Evolutionary conservation across 2,797 vertebrate species (phyloP), one percentile per base, ranked within the genome.

Genomic region (Lates japonicus): DNA sequence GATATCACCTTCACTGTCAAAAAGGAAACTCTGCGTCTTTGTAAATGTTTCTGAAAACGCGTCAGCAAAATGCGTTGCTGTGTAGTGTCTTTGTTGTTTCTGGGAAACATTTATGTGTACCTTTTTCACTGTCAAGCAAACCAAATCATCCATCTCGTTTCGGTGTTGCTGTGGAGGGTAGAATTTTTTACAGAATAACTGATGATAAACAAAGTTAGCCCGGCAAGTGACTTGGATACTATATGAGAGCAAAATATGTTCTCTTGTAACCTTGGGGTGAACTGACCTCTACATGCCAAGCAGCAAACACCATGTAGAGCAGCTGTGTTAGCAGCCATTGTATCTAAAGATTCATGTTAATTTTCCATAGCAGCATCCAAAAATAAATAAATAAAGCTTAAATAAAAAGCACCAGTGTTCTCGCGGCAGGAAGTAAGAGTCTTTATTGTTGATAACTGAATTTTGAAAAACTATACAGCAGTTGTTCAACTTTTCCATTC

Each of bases 1-100:
- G 55, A 33, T n/a, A 20, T 60, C 29, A 31, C 22, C 8, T 73
- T 88, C 57, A 49, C 52, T 17, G 13, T 44, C 10, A 29, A 59
- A 46, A 35, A n/a, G n/a, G n/a, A 82, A 57, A 5, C 20, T 60
- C 49, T 44, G 13, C 11, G 13, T 48, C 19, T 61, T 37, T 63
- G 31, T 35, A 57, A 71, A 76, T 57, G 46, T 37, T 11, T 78
- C 1, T n/a, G 62, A 42, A 76, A 78, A 54, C n/a, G n/a, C n/a
- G n/a, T n/a, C n/a, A 25, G 62, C 42, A 25, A n/a, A n/a, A n/a
- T n/a, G n/a, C n/a, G n/a, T n/a, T 55, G 37, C 74, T 59, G 57
- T 59, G 39, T 19, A 35, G 41, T 52, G 51, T 51, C 51, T 59
- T 66, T 57, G 48, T 22, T 51, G 10, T 51, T 51, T 10, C 20